Conservation (phyloP, 2,113 vertebrate species). For the Corvus cornix region DNA sequence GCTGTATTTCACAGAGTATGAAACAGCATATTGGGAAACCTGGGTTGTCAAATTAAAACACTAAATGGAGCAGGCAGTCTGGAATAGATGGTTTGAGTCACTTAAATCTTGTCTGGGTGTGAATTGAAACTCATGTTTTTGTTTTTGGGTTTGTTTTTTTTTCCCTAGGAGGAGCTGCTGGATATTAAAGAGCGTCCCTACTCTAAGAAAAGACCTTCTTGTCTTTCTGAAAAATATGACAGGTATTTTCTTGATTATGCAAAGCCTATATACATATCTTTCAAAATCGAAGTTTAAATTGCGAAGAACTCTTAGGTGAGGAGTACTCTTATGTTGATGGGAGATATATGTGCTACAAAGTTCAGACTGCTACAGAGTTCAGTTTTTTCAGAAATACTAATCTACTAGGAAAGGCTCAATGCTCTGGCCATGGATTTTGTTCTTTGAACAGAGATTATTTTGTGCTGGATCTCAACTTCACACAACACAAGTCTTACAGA, state of each 20-base stretch:
- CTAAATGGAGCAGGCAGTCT: not conserved
- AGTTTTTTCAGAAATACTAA: not conserved
- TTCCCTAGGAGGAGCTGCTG: slow-evolving; percentile 89
- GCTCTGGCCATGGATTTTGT: not conserved
- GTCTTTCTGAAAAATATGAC: slow-evolving; percentile 96
- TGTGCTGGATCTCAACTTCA: not conserved
- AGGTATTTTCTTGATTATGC: slow-evolving; percentile 76
- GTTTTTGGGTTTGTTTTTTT: not conserved
- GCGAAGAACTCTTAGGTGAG: not conserved
- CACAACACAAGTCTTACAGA: not conserved
- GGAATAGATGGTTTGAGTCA: not conserved
- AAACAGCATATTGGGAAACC: not conserved
- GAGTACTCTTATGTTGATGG: not conserved
- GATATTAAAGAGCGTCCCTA: slow-evolving; percentile 92
- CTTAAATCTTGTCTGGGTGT: not conserved
- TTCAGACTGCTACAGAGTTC: not conserved
- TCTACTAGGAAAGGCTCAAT: not conserved
- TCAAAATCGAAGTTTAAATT: not conserved
- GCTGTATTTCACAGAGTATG: not conserved
- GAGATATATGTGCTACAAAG: accelerated
- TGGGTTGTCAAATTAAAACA: not conserved
- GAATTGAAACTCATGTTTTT: not conserved
- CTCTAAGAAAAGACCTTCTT: slow-evolving; percentile 93
- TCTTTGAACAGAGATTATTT: not conserved
- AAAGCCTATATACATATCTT: not conserved